Conservation (phyloP, 2,888 invertebrate species). For the Drosophila stalkeri region DNA sequence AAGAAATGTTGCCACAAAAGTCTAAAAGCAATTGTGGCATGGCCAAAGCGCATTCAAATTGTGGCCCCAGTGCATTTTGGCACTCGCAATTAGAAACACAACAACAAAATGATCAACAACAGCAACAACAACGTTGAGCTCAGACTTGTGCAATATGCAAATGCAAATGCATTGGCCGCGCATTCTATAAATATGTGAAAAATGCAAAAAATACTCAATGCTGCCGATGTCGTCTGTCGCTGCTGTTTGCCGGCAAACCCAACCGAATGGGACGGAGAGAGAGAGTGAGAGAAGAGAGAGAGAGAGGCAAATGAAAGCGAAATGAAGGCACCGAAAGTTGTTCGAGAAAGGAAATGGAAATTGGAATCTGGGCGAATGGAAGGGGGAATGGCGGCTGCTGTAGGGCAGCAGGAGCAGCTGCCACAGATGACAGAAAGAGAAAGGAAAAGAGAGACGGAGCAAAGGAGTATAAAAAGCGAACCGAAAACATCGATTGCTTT, state of each 20-base stretch:
- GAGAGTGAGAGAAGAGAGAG: background rate
- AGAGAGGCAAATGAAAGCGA: conserved; percentile 53
- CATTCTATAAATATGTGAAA: conserved; percentile 72
- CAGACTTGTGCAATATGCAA: conserved; percentile 46
- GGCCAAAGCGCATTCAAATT: conserved; percentile 33
- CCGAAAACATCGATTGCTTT: conserved; percentile 41
- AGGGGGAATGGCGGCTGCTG: conserved; percentile 25
- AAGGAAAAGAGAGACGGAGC: background rate
- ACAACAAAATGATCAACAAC: conserved; percentile 10
- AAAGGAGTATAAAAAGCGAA: conserved; percentile 14
- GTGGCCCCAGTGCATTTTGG: conserved; percentile 58
- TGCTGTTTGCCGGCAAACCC: conserved; percentile 14
- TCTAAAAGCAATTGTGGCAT: conserved; percentile 14
- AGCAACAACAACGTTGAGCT: background rate
- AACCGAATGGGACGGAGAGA: conserved; percentile 5
- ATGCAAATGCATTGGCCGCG: conserved; percentile 26
- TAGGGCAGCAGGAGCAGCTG: conserved; percentile 40
- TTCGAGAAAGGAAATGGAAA: conserved; percentile 44
- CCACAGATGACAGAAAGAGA: conserved; percentile 9
- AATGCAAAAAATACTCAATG: conserved; percentile 45
- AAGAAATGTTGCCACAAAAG: conserved; percentile 21
- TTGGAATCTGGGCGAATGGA: conserved; percentile 10
- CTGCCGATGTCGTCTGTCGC: conserved; percentile 41
- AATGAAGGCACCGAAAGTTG: conserved; percentile 36
- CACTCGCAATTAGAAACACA: conserved; percentile 54